Evolutionary conservation across 2,797 vertebrate species (phyloP).

Genomic region (Neoniphon sammara): DNA sequence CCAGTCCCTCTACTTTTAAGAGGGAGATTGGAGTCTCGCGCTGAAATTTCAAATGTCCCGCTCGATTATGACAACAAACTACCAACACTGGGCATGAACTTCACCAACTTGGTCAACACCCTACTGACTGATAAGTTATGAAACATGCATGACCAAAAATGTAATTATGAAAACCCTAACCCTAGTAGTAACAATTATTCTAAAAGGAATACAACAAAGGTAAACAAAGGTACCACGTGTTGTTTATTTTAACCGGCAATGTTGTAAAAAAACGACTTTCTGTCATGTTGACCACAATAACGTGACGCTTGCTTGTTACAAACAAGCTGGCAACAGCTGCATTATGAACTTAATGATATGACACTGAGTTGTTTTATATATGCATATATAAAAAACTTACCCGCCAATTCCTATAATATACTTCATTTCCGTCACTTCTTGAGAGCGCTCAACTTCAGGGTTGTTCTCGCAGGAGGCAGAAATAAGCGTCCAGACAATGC

Average conservation of each 20-base stretch:
- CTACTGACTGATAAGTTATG: constrained; percentile 54
- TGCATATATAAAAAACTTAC: constrained; percentile 79
- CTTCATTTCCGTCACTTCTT: constrained; percentile 81
- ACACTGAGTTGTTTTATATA: background rate
- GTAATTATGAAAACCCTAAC: fast-evolving
- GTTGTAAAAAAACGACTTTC: no score
- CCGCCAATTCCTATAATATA: constrained; percentile 93
- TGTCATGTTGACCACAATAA: no score
- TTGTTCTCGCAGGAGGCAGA: background rate
- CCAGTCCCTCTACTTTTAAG: constrained; percentile 74
- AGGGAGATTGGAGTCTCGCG: constrained; percentile 38
- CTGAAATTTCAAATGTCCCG: constrained; percentile 84
- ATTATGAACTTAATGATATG: background rate
- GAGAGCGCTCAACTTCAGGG: constrained; percentile 2
- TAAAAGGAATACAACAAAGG: fast-evolving
- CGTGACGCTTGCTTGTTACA: no score
- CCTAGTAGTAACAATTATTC: background rate
- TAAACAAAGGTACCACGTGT: background rate
- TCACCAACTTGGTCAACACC: background rate
- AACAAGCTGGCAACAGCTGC: no score
- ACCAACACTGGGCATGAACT: constrained; percentile 25
- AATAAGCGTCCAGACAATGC: background rate
- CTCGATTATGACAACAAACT: constrained; percentile 71
- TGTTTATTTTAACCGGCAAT: background rate
- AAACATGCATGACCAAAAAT: background rate